phyloP scores from a whole-genome alignment of 2,797 vertebrate genomes.

The Bothrops alternatus region DNA sequence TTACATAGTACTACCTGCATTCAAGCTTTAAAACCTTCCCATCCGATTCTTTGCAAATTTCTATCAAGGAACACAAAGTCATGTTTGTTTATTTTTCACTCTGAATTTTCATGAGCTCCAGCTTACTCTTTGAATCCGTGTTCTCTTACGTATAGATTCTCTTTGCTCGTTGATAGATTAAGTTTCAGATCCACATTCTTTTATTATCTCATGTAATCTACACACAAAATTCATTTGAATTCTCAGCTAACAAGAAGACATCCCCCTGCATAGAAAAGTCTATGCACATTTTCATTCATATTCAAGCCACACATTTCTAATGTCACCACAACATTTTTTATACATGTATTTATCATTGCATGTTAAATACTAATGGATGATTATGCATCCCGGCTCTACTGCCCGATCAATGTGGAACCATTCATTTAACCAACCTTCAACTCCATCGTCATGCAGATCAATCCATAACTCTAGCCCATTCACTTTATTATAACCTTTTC shows the following conservation, averaged over 20 bases:
- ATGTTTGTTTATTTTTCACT: neutral
- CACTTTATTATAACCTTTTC: neutral
- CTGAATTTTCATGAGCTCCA: neutral
- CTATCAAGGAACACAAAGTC: neutral
- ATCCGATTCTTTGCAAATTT: neutral
- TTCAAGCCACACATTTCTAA: neutral
- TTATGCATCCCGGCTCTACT: neutral
- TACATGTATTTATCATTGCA: neutral
- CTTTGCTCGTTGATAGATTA: neutral
- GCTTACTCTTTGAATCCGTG: neutral
- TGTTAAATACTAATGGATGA: neutral
- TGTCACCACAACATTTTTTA: neutral
- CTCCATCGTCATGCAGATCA: neutral
- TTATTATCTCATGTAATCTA: neutral
- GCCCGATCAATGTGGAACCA: neutral
- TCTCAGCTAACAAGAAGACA: neutral
- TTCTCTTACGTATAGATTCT: neutral
- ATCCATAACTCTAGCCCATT: neutral
- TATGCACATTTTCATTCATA: neutral
- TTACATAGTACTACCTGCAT: too few relatives aligned
- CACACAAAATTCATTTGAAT: neutral
- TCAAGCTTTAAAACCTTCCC: neutral
- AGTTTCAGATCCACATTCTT: neutral
- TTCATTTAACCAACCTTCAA: neutral
- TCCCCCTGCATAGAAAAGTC: neutral